Evolutionary conservation across 2,797 vertebrate species (phyloP).

Genomic region (Sciurus vulgaris): DNA sequence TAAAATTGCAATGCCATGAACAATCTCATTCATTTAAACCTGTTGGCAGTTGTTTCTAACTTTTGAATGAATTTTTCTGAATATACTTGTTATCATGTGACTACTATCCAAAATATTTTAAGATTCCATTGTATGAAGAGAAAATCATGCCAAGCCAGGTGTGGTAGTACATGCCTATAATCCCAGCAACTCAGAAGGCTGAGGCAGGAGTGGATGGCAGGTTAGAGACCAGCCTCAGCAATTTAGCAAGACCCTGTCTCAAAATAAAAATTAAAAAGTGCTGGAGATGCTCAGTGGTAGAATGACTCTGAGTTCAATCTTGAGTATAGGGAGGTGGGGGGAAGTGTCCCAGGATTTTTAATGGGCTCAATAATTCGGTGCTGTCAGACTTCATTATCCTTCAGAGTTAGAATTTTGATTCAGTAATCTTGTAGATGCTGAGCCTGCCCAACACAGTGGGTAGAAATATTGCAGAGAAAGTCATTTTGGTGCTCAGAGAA

Average conservation of each 20-base stretch:
- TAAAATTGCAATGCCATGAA: background rate
- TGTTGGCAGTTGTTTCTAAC: background rate
- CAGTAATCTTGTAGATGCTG: background rate
- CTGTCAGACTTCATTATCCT: background rate
- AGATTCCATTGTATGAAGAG: background rate
- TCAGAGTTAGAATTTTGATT: background rate
- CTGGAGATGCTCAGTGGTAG: no score
- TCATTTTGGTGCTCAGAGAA: background rate
- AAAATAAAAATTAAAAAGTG: no score
- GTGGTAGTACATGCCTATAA: no score
- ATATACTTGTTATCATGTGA: background rate
- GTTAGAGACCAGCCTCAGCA: no score
- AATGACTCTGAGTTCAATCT: no score
- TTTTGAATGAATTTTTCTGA: conserved; percentile 2
- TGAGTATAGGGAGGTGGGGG: no score
- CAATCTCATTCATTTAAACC: background rate
- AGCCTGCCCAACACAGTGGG: background rate
- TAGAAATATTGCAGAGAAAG: conserved; percentile 15
- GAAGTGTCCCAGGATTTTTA: background rate
- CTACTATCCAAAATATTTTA: background rate
- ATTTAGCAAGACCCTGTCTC: no score
- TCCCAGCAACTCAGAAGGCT: no score
- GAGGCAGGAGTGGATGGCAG: no score
- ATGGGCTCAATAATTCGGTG: background rate
- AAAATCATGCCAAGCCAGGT: background rate